Evolutionary conservation across 1,140 invertebrate species (phyloP).

Genomic region (Drosophila yakuba): DNA sequence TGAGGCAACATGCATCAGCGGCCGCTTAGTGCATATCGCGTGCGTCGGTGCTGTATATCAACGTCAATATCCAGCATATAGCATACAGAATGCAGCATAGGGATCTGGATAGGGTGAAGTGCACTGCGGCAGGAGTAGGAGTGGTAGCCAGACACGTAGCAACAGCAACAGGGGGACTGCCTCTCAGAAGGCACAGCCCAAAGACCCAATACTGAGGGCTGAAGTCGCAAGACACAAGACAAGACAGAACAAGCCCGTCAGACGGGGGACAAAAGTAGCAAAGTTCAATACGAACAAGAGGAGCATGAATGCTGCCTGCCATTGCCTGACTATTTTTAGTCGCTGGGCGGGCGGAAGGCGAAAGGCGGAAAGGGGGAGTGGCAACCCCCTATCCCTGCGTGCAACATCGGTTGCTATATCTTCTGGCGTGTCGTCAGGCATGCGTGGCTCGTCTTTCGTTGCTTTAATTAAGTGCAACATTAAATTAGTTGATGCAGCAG

Average conservation of each 20-base stretch:
- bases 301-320: slow-evolving; percentile 53
- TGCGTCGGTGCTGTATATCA: slow-evolving; percentile 78
- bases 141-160: slow-evolving; percentile 71
- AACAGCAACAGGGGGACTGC: slow-evolving; percentile 50
- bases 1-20: slow-evolving; percentile 60
- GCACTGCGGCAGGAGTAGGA: slow-evolving; percentile 52
- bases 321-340: slow-evolving; percentile 71
- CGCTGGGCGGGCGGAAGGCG: neutral
- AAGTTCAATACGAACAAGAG: slow-evolving; percentile 73
- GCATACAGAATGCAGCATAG: slow-evolving; percentile 38
- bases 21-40: slow-evolving; percentile 68
- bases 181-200: slow-evolving; percentile 35
- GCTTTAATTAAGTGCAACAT: slow-evolving; percentile 82
- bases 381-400: slow-evolving; percentile 28
- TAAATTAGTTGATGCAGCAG: slow-evolving; percentile 70
- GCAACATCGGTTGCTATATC: slow-evolving; percentile 28
- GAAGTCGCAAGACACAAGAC: slow-evolving; percentile 53
- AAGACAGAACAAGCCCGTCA: slow-evolving; percentile 42
- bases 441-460: slow-evolving; percentile 59
- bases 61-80: slow-evolving; percentile 77
- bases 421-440: slow-evolving; percentile 56
- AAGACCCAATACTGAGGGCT: slow-evolving; percentile 46
- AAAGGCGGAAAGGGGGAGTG: slow-evolving; percentile 10
- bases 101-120: slow-evolving; percentile 73
- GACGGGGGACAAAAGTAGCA: slow-evolving; percentile 68